These are phyloP conservation scores for Eupeodes luniger DNA, from an alignment of 2,888 invertebrate species.

Conservation along the genomic window DNA sequence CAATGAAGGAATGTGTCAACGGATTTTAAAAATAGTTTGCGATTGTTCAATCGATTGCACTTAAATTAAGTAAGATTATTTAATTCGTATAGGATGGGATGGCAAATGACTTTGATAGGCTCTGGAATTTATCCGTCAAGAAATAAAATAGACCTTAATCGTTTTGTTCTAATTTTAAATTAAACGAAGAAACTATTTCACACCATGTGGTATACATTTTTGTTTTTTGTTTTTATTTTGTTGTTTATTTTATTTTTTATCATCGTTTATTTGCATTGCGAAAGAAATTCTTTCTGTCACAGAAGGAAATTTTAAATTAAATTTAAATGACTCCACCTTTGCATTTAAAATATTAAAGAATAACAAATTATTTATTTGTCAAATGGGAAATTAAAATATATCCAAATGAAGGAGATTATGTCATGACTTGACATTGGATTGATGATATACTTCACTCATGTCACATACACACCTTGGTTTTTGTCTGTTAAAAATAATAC, in stretches of 20 bases:
- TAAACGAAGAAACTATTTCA: conserved; percentile 44
- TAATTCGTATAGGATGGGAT: neutral
- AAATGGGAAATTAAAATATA: conserved; percentile 62
- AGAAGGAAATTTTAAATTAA: conserved; percentile 33
- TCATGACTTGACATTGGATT: conserved; percentile 48
- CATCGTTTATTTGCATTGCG: conserved; percentile 13
- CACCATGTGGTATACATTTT: conserved; percentile 21
- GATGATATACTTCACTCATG: neutral
- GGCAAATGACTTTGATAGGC: neutral
- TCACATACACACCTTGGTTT: conserved; percentile 56
- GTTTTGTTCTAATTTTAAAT: conserved; percentile 54
- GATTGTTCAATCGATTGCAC: conserved; percentile 63
- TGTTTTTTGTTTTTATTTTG: neutral
- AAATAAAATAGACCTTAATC: conserved; percentile 30
- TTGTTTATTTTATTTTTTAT: neutral
- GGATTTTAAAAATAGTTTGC: conserved; percentile 66
- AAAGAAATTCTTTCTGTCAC: conserved; percentile 19
- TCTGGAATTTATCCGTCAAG: conserved; percentile 37
- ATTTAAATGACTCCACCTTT: conserved; percentile 22
- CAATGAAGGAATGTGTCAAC: conserved; percentile 48
- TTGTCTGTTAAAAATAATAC: conserved; percentile 14
- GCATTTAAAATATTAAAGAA: conserved; percentile 3
- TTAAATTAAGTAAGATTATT: conserved; percentile 49
- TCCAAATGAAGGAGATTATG: conserved; percentile 62
- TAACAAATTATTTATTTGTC: conserved; percentile 8